phyloP scores from a whole-genome alignment of 2,888 invertebrate genomes.

The Scaptomyza parva region DNA sequence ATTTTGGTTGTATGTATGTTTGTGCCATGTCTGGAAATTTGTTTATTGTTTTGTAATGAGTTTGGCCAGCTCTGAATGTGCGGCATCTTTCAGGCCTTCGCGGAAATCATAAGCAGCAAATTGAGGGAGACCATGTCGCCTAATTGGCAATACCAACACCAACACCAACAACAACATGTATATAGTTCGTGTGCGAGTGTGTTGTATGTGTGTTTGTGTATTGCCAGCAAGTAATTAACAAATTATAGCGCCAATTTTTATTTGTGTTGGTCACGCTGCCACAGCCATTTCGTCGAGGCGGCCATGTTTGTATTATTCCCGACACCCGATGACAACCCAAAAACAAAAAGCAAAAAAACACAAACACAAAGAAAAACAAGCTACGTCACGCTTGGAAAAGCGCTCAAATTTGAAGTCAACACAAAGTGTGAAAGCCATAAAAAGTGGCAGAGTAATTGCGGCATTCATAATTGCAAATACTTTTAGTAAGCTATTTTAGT shows the following conservation, averaged over 20 bases:
- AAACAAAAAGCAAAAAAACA: no score
- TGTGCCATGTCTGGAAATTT: slow-evolving; percentile 79
- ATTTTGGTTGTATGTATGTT: slow-evolving; percentile 25
- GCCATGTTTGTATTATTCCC: slow-evolving; percentile 60
- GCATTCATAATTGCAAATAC: slow-evolving; percentile 14
- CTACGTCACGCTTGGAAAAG: slow-evolving; percentile 69
- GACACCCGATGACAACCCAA: slow-evolving; percentile 53
- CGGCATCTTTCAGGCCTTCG: slow-evolving; percentile 74
- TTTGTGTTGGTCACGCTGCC: slow-evolving; percentile 51
- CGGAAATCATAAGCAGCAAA: slow-evolving; percentile 78
- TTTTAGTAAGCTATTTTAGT: slow-evolving; percentile 10
- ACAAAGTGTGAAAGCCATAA: slow-evolving; percentile 13
- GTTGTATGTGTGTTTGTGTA: neutral
- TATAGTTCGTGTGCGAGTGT: slow-evolving; percentile 14
- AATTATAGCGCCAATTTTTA: slow-evolving; percentile 56
- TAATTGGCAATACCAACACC: slow-evolving; percentile 62
- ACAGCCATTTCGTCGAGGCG: slow-evolving; percentile 50
- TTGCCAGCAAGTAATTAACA: slow-evolving; percentile 51
- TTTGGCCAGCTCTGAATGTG: slow-evolving; percentile 46
- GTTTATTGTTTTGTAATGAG: slow-evolving; percentile 82
- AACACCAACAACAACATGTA: slow-evolving; percentile 7
- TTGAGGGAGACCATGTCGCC: slow-evolving; percentile 68
- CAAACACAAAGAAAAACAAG: no score
- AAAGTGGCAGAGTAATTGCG: neutral
- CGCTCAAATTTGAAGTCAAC: slow-evolving; percentile 24